phyloP scores from a whole-genome alignment of 2,888 invertebrate species.

The Cerceris rybyensis region DNA sequence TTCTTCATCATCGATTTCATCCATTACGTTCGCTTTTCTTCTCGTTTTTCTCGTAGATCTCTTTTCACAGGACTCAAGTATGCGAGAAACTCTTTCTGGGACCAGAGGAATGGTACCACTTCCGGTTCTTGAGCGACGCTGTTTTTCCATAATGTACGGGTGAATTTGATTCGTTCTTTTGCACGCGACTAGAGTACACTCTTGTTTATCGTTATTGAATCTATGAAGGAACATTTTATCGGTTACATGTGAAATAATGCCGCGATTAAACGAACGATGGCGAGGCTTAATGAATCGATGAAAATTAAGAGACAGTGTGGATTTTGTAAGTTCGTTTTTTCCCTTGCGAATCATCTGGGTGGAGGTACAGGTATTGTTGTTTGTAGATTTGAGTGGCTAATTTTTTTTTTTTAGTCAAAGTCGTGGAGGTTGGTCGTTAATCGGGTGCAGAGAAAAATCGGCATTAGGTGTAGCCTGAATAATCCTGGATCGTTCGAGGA shows the following conservation, averaged over 20 bases:
- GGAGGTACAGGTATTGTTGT: neutral
- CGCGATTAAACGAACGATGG: neutral
- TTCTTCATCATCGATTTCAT: slow-evolving; percentile 1
- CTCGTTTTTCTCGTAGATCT: neutral
- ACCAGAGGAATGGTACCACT: too few relatives aligned
- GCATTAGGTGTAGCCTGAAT: slow-evolving; percentile 16
- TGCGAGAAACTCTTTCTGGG: too few relatives aligned
- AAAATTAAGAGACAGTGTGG: neutral
- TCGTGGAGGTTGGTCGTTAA: neutral
- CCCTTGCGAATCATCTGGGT: slow-evolving; percentile 20
- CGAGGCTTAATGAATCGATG: neutral
- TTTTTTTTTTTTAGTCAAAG: neutral
- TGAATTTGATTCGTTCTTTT: too few relatives aligned
- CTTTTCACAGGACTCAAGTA: too few relatives aligned
- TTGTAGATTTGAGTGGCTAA: too few relatives aligned
- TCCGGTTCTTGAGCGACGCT: too few relatives aligned
- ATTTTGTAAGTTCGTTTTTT: neutral
- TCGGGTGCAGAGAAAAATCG: slow-evolving; percentile 3
- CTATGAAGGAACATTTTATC: too few relatives aligned
- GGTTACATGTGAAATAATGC: too few relatives aligned
- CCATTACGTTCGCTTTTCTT: neutral
- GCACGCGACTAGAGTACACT: too few relatives aligned
- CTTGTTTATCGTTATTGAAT: too few relatives aligned
- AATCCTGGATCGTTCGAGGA: slow-evolving; percentile 31
- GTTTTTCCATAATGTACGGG: too few relatives aligned